These are phyloP conservation scores for Himalopsyche phryganea DNA, from an alignment of 1,140 invertebrate species.

Conservation along the genomic window DNA sequence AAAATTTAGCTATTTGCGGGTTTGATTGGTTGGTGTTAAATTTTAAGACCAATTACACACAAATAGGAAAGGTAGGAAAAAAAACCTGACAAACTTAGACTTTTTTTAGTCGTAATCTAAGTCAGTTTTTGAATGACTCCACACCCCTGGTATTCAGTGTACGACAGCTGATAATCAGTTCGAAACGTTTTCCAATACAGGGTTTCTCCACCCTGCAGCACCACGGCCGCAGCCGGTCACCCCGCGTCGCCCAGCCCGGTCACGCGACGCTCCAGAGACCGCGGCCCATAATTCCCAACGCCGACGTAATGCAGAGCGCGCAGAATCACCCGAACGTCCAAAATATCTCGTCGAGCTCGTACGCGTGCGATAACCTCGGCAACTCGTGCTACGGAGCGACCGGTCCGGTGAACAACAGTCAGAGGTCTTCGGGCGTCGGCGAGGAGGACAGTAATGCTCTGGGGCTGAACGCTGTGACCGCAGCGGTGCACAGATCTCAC, in stretches of 20 bases:
- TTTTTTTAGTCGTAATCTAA: too few species aligned
- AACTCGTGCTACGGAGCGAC: neutral
- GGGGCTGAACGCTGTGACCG: neutral
- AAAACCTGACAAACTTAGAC: too few species aligned
- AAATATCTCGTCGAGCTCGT: too few species aligned
- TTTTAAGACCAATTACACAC: too few species aligned
- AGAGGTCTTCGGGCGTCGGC: neutral
- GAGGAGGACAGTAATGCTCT: neutral
- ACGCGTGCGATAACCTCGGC: too few species aligned
- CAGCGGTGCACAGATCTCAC: slow-evolving; percentile 25
- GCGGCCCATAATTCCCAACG: slow-evolving; percentile 10
- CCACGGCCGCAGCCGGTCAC: slow-evolving; percentile 26
- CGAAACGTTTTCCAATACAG: too few species aligned
- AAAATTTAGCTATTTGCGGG: too few species aligned
- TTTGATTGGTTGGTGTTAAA: too few species aligned
- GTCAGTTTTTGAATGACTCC: too few species aligned
- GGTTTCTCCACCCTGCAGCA: slow-evolving; percentile 32
- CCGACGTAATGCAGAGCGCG: neutral
- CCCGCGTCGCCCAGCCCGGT: slow-evolving; percentile 8
- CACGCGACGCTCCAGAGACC: slow-evolving; percentile 23
- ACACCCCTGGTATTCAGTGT: too few species aligned
- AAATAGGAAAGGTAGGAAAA: too few species aligned
- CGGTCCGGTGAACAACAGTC: neutral
- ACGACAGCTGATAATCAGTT: too few species aligned
- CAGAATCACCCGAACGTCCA: neutral